phyloP scores from a whole-genome alignment of 2,113 vertebrate genomes.

The Pristiophorus japonicus region DNA sequence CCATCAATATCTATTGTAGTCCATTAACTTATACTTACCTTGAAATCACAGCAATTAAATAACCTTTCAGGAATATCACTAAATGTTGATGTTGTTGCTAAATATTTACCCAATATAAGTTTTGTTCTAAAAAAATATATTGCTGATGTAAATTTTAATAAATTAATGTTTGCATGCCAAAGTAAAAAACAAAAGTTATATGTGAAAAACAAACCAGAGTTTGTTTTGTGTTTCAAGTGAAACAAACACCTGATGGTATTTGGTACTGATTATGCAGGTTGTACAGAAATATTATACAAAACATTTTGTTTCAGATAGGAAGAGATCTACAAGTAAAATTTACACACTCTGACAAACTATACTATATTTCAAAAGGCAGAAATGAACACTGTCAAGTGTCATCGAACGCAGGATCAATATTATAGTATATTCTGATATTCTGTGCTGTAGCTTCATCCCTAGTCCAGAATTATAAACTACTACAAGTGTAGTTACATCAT shows the following conservation, averaged over 20 bases:
- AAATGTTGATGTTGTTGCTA: background rate
- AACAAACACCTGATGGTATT: constrained; percentile 59
- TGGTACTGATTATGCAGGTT: constrained; percentile 62
- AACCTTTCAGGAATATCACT: background rate
- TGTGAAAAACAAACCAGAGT: constrained; percentile 58
- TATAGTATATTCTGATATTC: constrained; percentile 58
- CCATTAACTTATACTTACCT: background rate
- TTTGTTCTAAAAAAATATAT: constrained; percentile 44
- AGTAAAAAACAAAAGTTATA: constrained; percentile 81
- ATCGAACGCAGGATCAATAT: constrained; percentile 52
- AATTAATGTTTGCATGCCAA: constrained; percentile 90
- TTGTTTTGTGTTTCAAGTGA: constrained; percentile 59
- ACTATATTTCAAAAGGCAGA: constrained; percentile 11
- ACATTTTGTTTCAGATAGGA: constrained; percentile 56
- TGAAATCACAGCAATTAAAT: constrained; percentile 30
- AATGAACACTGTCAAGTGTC: constrained; percentile 11
- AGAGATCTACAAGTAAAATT: constrained; percentile 44
- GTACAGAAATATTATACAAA: constrained; percentile 52
- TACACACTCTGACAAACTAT: constrained; percentile 8
- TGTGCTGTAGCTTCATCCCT: constrained; percentile 48
- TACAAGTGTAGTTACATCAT: constrained; percentile 69
- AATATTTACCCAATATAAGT: background rate
- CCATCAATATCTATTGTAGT: background rate
- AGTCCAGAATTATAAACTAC: constrained; percentile 61
- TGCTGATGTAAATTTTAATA: constrained; percentile 90